Base-by-base conservation (phyloP, 2,888 invertebrate species). In the Diadegma fenestrale region DNA sequence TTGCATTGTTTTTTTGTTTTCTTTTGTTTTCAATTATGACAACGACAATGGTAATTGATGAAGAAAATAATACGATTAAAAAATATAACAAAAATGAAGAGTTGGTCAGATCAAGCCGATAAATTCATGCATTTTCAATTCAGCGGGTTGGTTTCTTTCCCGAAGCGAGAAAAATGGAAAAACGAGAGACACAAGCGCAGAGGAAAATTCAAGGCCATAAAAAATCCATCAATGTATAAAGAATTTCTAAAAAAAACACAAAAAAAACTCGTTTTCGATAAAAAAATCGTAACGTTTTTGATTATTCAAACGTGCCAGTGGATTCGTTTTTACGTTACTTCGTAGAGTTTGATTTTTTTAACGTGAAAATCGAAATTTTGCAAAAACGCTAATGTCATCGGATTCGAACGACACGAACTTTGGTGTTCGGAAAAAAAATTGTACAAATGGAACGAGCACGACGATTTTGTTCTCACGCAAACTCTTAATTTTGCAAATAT, bases 1-100 rank as follows among this genome's bases (percentile, higher is more conserved):
- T 58, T 58, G 58, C 58, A 43, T 72, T 22, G 63, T 71, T 75
- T 79, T 64, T 68, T 79, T 68, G 72, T 66, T 80, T 61, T 69
- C 43, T 80, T 69, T 79, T 73, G 14, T 79, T 75, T 69, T 79
- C 30, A 37, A 43, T 79, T 30, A 51, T 30, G 45, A 54, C 17
- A 41, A 30, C 66, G 17, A 22, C 8, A 72, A 41, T 64, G 51
- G 41, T 69, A 17, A 75, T 71, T 12, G 30, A 73, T 37, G 33
- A 41, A 30, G 41, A 75, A 64, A 79, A 64, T 61, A 26, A 14
- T 41, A 22, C 33, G 17, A 22, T 2, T 30, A 26, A 58, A 58
- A 54, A 54, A 17, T 22, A 14, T 22, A 68, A 41, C 19, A 43
- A 64, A 61, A 26, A 26, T 14, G 17, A 26, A 30, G 8, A 26